Evolutionary conservation across 2,113 vertebrate species (phyloP).

Genomic region (Rhagologus leucostigma): DNA sequence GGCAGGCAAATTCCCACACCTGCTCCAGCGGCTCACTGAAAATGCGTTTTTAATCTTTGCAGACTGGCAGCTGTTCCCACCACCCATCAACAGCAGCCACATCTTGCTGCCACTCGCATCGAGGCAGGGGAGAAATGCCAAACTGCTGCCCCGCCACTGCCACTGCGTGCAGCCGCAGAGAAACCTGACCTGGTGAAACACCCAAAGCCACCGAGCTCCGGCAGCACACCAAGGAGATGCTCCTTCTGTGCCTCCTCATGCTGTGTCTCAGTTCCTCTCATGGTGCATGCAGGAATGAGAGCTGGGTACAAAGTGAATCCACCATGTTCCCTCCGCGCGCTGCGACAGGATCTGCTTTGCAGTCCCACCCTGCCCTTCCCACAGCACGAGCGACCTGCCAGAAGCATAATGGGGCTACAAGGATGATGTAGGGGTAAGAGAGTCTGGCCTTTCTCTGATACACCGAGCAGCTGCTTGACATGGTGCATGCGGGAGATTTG

Average conservation of each 20-base stretch:
- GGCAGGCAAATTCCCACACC: neutral
- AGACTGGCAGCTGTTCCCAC: neutral
- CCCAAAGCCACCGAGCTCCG: neutral
- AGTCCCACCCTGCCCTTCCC: neutral
- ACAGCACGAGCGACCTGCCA: rapidly evolving
- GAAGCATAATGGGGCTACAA: neutral
- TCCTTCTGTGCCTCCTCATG: neutral
- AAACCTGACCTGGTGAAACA: neutral
- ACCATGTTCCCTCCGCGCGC: rapidly evolving
- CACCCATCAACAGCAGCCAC: neutral
- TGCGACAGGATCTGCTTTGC: neutral
- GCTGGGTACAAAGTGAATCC: neutral
- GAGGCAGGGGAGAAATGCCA: neutral
- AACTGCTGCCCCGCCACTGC: neutral
- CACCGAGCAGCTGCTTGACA: neutral
- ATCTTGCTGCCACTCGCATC: neutral
- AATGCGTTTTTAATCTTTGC: neutral
- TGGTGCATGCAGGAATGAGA: neutral
- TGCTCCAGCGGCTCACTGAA: neutral
- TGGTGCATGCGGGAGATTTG: rapidly evolving
- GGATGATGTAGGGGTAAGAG: neutral
- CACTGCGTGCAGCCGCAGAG: rapidly evolving
- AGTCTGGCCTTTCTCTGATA: neutral
- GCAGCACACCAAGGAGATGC: neutral
- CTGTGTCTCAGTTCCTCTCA: rapidly evolving